Conservation (phyloP, 2,113 vertebrate species). For the Arenaria interpres region DNA sequence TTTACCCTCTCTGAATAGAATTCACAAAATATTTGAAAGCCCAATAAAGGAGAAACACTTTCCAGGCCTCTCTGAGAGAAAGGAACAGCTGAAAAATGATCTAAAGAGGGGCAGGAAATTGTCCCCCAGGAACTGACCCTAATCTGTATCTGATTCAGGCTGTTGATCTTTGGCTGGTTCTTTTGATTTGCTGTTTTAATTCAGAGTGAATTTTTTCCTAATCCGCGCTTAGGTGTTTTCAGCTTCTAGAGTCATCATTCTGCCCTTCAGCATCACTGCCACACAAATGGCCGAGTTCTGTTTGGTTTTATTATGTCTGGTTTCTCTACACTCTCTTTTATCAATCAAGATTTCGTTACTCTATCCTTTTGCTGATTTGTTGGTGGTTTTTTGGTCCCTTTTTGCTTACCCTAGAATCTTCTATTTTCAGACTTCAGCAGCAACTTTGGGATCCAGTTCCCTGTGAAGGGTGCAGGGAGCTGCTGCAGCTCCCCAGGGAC, state of each 20-base stretch:
- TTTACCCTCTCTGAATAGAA: neutral
- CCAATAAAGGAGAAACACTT: conserved; percentile 29
- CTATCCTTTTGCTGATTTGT: neutral
- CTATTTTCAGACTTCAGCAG: neutral
- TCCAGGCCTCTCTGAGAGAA: conserved; percentile 30
- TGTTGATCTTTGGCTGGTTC: conserved; percentile 33
- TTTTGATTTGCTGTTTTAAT: conserved; percentile 40
- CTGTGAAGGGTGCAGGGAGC: neutral
- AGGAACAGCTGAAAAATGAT: conserved; percentile 32
- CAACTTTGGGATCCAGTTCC: neutral
- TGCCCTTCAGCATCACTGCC: neutral
- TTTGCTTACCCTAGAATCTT: neutral
- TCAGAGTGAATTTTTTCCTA: neutral
- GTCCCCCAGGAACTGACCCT: conserved; percentile 15
- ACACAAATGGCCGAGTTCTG: neutral
- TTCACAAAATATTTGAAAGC: conserved; percentile 36
- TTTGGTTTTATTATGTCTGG: neutral
- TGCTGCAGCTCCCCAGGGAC: neutral
- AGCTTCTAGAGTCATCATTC: neutral
- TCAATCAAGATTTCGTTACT: neutral
- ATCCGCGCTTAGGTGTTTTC: conserved; percentile 6
- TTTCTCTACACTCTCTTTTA: neutral
- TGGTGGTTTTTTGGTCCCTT: neutral
- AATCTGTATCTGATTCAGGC: conserved; percentile 1
- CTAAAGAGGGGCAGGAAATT: conserved; percentile 28